Percentiles rank a stretch among this genome's conserved stretches.
phyloP scores from a whole-genome alignment of 1,140 invertebrate genomes.

The Eufriesea mexicana region DNA sequence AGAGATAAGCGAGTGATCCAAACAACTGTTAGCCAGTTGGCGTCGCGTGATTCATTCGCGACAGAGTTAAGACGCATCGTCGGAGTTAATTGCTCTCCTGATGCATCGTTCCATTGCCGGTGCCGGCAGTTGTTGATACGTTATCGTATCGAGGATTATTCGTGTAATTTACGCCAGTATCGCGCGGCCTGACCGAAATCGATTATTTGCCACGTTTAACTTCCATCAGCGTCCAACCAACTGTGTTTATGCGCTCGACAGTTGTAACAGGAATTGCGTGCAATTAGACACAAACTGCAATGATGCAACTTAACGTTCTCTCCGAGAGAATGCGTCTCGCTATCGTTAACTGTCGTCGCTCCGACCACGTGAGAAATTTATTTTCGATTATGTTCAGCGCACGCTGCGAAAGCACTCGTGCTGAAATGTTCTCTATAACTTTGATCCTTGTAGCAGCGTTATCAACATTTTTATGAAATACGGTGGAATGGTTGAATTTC shows the following conservation, averaged over 20 bases:
- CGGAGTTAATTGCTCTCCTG: conserved; percentile 50
- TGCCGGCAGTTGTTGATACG: conserved; percentile 58
- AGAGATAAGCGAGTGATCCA: neutral
- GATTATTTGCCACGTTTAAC: conserved; percentile 68
- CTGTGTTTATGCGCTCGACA: conserved; percentile 59
- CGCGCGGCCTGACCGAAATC: conserved; percentile 52
- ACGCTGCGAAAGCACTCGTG: too few relatives aligned
- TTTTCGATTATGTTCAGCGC: neutral
- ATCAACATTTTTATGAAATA: too few relatives aligned
- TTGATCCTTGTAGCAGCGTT: too few relatives aligned
- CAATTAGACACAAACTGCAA: conserved; percentile 51
- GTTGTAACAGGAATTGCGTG: conserved; percentile 52
- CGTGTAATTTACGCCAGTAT: conserved; percentile 61
- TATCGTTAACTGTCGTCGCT: neutral
- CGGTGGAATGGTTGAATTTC: too few relatives aligned
- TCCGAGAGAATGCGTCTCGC: neutral
- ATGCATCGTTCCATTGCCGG: conserved; percentile 30
- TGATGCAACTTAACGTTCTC: neutral
- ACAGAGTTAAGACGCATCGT: conserved; percentile 40
- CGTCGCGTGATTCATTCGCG: conserved; percentile 1
- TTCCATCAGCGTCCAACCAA: conserved; percentile 58
- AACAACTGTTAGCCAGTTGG: neutral
- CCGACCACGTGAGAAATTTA: neutral
- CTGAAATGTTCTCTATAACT: too few relatives aligned
- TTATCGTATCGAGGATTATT: conserved; percentile 65